Evolutionary conservation across 2,888 invertebrate species (phyloP), one percentile per base, ranked within the genome.

Genomic region (Notocelia uddmanniana): DNA sequence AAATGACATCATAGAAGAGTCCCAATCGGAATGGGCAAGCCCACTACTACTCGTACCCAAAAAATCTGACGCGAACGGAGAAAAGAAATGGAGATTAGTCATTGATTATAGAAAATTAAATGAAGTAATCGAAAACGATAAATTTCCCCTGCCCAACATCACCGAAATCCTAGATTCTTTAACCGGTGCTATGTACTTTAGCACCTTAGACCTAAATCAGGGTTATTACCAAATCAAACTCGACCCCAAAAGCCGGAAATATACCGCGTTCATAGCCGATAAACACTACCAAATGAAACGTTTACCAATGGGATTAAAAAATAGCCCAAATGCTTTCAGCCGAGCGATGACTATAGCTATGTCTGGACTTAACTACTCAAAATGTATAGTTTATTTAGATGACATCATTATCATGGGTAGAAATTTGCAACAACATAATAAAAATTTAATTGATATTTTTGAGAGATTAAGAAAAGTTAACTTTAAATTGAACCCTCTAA

Each of bases 311-410:
- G 50, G 50, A 9, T 19, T 19, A 19, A 50, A 50, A 19, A 50
- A 18, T 9, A 18, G 18, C 8, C 50, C 50, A 5, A 19, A 50
- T 19, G 50, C 50, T 1, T 50, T 50, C 19, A 50, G 50, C 19
- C 18, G 50, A 50, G 50, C 50, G 5, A 50, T 50, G 50, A 50
- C 18, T 2, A 18, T 50, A 50, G 50, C 19, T 9, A 18, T 50
- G 50, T 19, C 19, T 9, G 50, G 50, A 50, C 19, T 50, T 19
- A 50, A 50, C 19, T 50, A 50, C 19, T 19, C 19, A 19, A 18
- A 50, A 18, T 19, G 50, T 11, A 50, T 50, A 10, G 50, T 55
- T 26, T 66, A 74, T 58, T 13, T 66, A 26, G 73, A 74, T 67
- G 66, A 70, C 37, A 13, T 74, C 5, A 59, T 70, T 13, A 2